phyloP scores from a whole-genome alignment of 2,888 invertebrate genomes.

The Nematopogon swammerdamellus region DNA sequence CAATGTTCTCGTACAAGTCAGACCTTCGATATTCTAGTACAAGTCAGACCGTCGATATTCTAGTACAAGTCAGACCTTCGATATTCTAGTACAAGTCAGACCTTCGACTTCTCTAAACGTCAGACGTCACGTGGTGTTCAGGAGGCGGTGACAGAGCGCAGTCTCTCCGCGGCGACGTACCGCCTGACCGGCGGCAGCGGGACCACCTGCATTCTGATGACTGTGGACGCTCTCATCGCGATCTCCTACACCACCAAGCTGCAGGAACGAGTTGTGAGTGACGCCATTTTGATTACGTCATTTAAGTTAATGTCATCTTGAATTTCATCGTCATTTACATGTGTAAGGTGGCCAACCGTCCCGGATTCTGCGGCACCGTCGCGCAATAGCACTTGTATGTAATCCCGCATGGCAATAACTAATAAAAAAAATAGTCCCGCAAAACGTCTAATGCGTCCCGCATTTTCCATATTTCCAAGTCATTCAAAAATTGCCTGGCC shows the following conservation, averaged over 20 bases:
- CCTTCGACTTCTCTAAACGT: conserved; percentile 9
- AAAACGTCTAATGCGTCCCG: no score
- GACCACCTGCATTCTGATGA: conserved; percentile 74
- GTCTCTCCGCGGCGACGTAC: conserved; percentile 57
- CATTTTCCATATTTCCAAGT: no score
- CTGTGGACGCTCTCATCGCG: conserved; percentile 71
- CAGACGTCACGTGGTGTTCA: no score
- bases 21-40: no score
- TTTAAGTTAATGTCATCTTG: background rate
- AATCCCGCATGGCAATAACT: no score
- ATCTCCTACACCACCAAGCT: conserved; percentile 68
- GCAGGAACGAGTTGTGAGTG: conserved; percentile 52
- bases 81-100: no score
- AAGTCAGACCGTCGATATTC: conserved; percentile 4
- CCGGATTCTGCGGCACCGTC: no score
- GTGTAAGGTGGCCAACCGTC: no score
- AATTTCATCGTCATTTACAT: background rate
- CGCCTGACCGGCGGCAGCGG: conserved; percentile 66
- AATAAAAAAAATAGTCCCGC: no score
- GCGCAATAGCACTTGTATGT: no score
- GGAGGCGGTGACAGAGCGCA: conserved; percentile 43
- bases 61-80: conserved; percentile 4
- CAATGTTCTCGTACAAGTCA: no score
- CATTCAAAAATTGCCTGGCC: no score
- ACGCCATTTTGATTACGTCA: background rate